Conservation (phyloP, 53 echinoderm and acorn worm species). For the Pentamera pediparva region DNA sequence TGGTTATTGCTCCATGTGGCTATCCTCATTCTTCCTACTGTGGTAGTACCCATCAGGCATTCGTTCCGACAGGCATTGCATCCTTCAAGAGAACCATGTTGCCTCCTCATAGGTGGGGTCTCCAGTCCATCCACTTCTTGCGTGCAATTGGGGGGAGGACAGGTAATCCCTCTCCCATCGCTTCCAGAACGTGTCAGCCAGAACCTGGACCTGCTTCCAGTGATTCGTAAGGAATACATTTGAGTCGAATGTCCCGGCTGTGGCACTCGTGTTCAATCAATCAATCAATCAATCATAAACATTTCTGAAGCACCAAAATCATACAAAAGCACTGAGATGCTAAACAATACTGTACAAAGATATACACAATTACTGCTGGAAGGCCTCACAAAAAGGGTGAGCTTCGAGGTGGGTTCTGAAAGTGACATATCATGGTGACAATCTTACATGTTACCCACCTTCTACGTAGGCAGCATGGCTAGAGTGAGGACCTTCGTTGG, state of each 20-base stretch:
- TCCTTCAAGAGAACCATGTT: conserved; percentile 42
- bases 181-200: conserved; percentile 39
- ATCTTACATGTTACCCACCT: conserved; percentile 17
- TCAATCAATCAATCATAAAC: too few relatives aligned
- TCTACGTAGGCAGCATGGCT: conserved; percentile 41
- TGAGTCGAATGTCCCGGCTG: background rate
- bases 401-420: too few relatives aligned
- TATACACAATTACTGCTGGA: too few relatives aligned
- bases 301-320: too few relatives aligned
- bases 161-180: conserved; percentile 29
- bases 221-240: conserved; percentile 21
- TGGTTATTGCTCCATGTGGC: too few relatives aligned
- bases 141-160: conserved; percentile 17
- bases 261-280: conserved; percentile 3
- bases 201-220: conserved; percentile 47
- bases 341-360: too few relatives aligned
- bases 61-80: conserved; percentile 8
- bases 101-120: conserved; percentile 22
- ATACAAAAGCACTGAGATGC: too few relatives aligned
- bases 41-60: too few relatives aligned
- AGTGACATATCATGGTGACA: too few relatives aligned
- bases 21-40: too few relatives aligned
- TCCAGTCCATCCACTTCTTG: conserved; percentile 4
- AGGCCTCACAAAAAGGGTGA: too few relatives aligned
- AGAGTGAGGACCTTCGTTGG: conserved; percentile 35